Percentiles rank a stretch among this genome's conserved stretches.
Evolutionary conservation across 2,113 vertebrate genomes (phyloP).

Genomic region (Sapajus apella): DNA sequence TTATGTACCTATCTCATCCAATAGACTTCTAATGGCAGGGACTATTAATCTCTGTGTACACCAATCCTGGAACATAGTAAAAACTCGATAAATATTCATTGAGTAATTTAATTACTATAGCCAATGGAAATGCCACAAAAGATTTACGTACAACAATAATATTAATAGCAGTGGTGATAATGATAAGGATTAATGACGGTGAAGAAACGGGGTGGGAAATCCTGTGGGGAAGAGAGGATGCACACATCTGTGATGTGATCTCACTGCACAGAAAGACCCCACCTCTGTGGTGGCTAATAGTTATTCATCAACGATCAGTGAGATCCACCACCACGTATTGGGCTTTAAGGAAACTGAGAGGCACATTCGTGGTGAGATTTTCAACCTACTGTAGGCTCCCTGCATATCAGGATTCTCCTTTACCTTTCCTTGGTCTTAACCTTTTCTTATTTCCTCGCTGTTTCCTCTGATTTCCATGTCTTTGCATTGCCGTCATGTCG

Average conservation of each 20-base stretch:
- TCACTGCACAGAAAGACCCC: not conserved
- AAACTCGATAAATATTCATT: not conserved
- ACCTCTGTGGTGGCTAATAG: accelerated
- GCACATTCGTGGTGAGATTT: accelerated
- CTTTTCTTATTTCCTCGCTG: not conserved
- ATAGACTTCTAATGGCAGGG: not conserved
- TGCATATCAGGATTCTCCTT: not conserved
- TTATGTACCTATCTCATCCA: too few species aligned
- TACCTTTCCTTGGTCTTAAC: not conserved
- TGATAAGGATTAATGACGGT: not conserved
- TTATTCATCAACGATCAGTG: not conserved
- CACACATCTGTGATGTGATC: not conserved
- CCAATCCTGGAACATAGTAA: not conserved
- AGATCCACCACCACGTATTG: accelerated
- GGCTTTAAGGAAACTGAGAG: not conserved
- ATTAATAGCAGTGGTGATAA: not conserved
- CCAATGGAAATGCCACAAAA: not conserved
- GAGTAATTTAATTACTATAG: not conserved
- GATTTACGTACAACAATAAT: not conserved
- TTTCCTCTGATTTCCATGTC: not conserved
- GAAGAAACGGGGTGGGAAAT: not conserved
- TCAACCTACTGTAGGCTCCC: accelerated
- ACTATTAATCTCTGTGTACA: not conserved
- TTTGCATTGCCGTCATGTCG: accelerated
- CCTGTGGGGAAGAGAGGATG: not conserved